Conservation (phyloP, 2,888 invertebrate species). For the Pandemis cinnamomeana region DNA sequence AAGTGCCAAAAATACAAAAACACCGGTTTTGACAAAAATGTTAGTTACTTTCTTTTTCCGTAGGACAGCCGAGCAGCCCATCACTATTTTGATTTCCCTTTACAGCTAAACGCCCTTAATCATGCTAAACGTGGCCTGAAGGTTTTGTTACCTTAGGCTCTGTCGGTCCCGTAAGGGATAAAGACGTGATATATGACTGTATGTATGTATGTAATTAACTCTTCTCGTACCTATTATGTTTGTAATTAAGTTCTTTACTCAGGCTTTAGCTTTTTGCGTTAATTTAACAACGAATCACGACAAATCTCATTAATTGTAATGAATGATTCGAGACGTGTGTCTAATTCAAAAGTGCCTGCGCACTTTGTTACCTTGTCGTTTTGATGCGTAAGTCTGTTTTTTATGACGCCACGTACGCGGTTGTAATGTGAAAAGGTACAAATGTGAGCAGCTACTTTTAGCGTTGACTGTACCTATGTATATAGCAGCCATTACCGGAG, state of each 20-base stretch:
- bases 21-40: too few relatives aligned
- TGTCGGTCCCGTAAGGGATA: too few relatives aligned
- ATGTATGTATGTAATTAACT: not conserved
- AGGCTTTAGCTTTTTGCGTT: not conserved
- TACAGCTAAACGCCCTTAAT: too few relatives aligned
- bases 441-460: not conserved
- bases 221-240: not conserved
- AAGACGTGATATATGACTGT: too few relatives aligned
- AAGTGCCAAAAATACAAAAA: too few relatives aligned
- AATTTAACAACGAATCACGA: not conserved
- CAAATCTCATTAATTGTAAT: slow-evolving; percentile 6
- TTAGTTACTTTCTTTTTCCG: too few relatives aligned
- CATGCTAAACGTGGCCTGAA: too few relatives aligned
- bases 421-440: not conserved
- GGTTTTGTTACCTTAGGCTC: too few relatives aligned
- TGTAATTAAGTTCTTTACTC: not conserved
- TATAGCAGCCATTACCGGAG: too few relatives aligned
- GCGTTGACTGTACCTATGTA: not conserved
- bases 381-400: not conserved
- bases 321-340: not conserved
- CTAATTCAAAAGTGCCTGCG: not conserved
- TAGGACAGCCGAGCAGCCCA: too few relatives aligned
- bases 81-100: too few relatives aligned
- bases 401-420: not conserved
- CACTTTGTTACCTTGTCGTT: not conserved